phyloP scores from a whole-genome alignment of 2,797 vertebrate genomes.

The Phalloptychus januarius region DNA sequence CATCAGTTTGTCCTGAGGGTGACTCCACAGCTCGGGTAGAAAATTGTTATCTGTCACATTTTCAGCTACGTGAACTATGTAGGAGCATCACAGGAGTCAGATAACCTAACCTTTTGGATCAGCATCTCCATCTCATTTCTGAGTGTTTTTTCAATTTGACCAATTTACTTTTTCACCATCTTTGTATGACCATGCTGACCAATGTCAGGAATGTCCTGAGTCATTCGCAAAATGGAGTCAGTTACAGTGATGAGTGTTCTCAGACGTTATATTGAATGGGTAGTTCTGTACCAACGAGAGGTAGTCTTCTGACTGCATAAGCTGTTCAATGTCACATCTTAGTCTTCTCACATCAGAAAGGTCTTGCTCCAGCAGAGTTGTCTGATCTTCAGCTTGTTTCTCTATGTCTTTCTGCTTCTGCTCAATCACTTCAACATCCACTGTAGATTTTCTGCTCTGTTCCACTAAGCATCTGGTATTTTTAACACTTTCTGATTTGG shows the following conservation, averaged over 20 bases:
- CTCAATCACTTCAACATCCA: constrained; percentile 16
- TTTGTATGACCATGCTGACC: not conserved
- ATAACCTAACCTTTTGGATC: constrained; percentile 10
- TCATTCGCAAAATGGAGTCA: not conserved
- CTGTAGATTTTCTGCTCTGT: constrained; percentile 4
- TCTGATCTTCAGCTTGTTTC: constrained; percentile 4
- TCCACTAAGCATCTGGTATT: not conserved
- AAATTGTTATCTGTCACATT: not conserved
- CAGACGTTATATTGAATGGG: not conserved
- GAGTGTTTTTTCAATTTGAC: constrained; percentile 29
- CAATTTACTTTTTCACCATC: constrained; percentile 35
- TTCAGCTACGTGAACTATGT: not conserved
- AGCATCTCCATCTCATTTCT: constrained; percentile 40
- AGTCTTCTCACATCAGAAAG: constrained; percentile 17
- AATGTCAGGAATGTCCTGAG: not conserved
- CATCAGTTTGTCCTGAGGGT: constrained; percentile 31
- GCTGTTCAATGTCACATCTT: constrained; percentile 24
- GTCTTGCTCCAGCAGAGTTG: constrained; percentile 35
- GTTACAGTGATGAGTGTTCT: not conserved
- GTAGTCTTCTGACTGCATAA: constrained; percentile 39
- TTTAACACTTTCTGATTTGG: not conserved
- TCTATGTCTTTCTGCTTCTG: constrained; percentile 36
- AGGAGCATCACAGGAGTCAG: constrained; percentile 5
- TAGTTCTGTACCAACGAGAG: constrained; percentile 32
- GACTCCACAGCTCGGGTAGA: constrained; percentile 21